Base-by-base conservation (phyloP, 2,888 invertebrate species). In the Aromia moschata region DNA sequence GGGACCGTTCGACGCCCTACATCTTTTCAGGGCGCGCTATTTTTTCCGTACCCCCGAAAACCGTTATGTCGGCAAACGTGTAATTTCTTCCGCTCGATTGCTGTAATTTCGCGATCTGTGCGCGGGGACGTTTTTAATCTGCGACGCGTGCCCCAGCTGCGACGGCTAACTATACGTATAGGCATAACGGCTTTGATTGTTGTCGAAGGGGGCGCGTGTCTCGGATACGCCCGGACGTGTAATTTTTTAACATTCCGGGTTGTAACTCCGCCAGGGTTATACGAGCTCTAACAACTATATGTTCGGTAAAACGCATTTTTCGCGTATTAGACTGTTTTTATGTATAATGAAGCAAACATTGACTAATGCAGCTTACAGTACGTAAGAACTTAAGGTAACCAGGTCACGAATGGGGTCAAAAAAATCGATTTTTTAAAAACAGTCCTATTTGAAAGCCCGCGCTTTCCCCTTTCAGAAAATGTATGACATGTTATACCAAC, bases 91-190 rank as follows among this genome's bases (percentile, higher is more conserved):
- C n/a, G 54, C 40, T 62, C 61, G 75, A 79, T 79, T 77, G 78
- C 78, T 79, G 73, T 79, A 79, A 79, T 79, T 78, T 78, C 44
- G 65, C 69, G 77, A 78, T 79, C 76, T 72, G 71, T 71, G 70
- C 68, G n/a, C 68, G 62, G 69, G 74, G 78, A 77, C 77, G 77
- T 77, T 78, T n/a, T 78, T 77, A 79, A 79, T 78, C 79, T 76
- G 73, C 72, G 77, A 69, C 79, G 77, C 78, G 79, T 79, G 79
- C 70, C 76, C 49, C 31, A 52, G 52, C 52, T 41, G 41, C 31
- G 30, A 17, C 40, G 31, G 47, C 16, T 15, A 40, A 17, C 40
- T 41, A n/a, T 25, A 41, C 40, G 14, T 47, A 25, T 45, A 12
- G 2, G 38, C 18, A 41, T 2, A 16, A 7, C 25, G 25, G 7